Percentiles rank a stretch among this genome's conserved stretches.
Evolutionary conservation across 2,888 invertebrate species (phyloP).

Genomic region (Leptopilina syphax): DNA sequence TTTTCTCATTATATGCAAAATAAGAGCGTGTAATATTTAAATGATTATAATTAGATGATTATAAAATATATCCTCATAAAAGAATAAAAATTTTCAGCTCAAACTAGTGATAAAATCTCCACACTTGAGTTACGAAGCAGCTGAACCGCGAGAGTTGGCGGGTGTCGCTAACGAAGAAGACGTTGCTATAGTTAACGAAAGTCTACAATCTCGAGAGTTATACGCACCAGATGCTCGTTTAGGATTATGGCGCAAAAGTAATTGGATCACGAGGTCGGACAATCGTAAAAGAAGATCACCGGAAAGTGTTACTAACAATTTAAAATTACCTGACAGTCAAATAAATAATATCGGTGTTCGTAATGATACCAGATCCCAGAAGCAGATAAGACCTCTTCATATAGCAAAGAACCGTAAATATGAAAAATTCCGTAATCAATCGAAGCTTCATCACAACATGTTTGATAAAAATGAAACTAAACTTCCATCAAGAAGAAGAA

Average conservation of each 20-base stretch:
- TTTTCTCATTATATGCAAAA: too few species aligned
- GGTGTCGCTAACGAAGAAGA: slow-evolving; percentile 66
- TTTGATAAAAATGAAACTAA: background rate
- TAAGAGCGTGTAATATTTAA: too few species aligned
- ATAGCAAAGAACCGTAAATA: background rate
- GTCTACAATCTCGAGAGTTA: slow-evolving; percentile 58
- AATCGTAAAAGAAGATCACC: slow-evolving; percentile 53
- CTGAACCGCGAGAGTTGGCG: slow-evolving; percentile 66
- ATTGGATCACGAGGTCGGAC: slow-evolving; percentile 67
- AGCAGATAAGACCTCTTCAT: slow-evolving; percentile 39
- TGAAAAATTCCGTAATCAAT: background rate
- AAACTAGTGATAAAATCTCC: slow-evolving; percentile 43
- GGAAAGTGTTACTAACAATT: slow-evolving; percentile 20
- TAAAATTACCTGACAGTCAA: slow-evolving; percentile 16
- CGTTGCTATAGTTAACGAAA: slow-evolving; percentile 67
- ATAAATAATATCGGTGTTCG: background rate
- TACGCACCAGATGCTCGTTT: slow-evolving; percentile 57
- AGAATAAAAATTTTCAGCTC: slow-evolving; percentile 29
- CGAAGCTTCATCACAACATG: background rate
- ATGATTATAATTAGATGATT: too few species aligned
- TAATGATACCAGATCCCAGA: slow-evolving; percentile 24
- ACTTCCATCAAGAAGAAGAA: slow-evolving; percentile 55
- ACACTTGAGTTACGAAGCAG: slow-evolving; percentile 59
- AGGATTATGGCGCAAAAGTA: slow-evolving; percentile 67
- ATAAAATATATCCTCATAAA: too few species aligned